phyloP scores from a whole-genome alignment of 2,113 vertebrate species.

The Anseranas semipalmata region DNA sequence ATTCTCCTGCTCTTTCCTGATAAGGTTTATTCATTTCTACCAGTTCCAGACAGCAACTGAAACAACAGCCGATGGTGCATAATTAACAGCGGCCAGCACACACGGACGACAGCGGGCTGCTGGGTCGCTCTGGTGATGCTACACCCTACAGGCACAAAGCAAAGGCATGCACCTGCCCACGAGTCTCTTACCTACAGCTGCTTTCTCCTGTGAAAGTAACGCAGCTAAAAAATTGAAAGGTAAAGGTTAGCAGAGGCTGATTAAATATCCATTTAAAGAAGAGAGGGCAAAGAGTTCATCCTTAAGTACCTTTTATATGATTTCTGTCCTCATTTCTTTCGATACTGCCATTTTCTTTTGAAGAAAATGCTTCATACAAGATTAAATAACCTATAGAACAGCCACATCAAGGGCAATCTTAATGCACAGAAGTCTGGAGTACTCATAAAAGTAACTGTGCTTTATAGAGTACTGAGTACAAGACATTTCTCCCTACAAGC shows the following conservation, averaged over 20 bases:
- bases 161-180: neutral
- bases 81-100: accelerated
- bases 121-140: neutral
- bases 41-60: neutral
- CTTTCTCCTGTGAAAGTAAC: neutral
- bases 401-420: neutral
- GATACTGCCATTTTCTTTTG: neutral
- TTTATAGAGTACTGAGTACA: neutral
- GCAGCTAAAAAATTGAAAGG: neutral
- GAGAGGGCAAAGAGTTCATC: neutral
- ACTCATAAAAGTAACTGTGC: neutral
- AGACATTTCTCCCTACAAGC: neutral
- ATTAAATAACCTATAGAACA: neutral
- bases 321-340: neutral
- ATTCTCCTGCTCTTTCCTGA: neutral
- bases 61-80: neutral
- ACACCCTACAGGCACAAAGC: neutral
- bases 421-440: neutral
- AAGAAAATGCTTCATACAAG: neutral
- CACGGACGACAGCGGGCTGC: accelerated
- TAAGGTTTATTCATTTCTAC: neutral
- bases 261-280: conserved; percentile 6
- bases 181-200: neutral
- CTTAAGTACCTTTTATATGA: neutral
- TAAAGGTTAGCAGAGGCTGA: neutral